A percentile compares a stretch with the other conserved stretches of the same genome.
Conservation (phyloP, 2,797 vertebrate genomes). For the Sebastes vulpes region DNA sequence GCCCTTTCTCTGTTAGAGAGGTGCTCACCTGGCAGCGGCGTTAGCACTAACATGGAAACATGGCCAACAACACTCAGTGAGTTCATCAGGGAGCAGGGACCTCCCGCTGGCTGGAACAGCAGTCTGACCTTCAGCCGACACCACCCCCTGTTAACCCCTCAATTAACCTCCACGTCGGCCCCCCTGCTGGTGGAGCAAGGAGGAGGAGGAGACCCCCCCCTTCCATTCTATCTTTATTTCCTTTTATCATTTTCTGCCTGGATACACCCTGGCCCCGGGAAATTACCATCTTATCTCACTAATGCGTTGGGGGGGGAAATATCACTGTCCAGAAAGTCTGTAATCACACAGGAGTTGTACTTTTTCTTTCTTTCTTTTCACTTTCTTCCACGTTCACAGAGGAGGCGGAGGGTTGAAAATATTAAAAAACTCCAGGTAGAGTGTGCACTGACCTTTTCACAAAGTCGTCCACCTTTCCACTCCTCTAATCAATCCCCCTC, state of each 20-base stretch:
- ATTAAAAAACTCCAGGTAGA: conserved; percentile 81
- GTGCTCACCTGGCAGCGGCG: conserved; percentile 37
- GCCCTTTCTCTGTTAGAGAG: conserved; percentile 13
- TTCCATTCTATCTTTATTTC: conserved; percentile 64
- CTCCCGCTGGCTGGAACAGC: conserved; percentile 69
- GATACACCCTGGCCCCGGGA: conserved; percentile 74
- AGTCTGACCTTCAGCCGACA: conserved; percentile 81
- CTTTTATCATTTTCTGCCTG: conserved; percentile 82
- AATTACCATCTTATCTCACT: conserved; percentile 86
- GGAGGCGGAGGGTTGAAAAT: conserved; percentile 44
- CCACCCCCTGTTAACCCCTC: conserved; percentile 82
- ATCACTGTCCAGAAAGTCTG: conserved; percentile 68
- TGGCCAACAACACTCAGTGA: conserved; percentile 47
- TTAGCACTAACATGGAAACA: conserved; percentile 54
- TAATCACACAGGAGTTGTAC: conserved; percentile 75
- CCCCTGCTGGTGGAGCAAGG: conserved; percentile 52
- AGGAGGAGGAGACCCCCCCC: conserved; percentile 35
- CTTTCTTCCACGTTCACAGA: conserved; percentile 35
- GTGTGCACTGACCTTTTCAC: conserved; percentile 88
- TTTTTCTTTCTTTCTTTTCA: conserved; percentile 42
- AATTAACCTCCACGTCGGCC: conserved; percentile 79
- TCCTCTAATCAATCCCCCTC: conserved; percentile 86
- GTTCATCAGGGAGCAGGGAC: conserved; percentile 59
- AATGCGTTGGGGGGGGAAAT: conserved; percentile 75
- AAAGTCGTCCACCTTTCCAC: conserved; percentile 87